These are phyloP conservation scores for Colinus virginianus DNA, from an alignment of 2,113 vertebrate genomes.

Conservation along the genomic window DNA sequence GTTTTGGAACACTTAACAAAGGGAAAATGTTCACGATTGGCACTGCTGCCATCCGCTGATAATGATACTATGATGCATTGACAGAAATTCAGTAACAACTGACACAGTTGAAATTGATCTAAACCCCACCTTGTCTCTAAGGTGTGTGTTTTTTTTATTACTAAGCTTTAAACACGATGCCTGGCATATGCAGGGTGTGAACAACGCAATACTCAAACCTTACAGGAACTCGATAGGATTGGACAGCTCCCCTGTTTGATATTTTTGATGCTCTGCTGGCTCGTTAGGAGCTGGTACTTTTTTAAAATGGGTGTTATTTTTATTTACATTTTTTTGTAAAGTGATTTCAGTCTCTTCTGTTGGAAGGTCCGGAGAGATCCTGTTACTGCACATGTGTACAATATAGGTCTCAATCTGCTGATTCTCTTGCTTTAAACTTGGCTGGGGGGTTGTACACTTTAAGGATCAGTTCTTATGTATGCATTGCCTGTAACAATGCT, in stretches of 20 bases:
- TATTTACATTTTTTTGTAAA: conserved; percentile 78
- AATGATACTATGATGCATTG: conserved; percentile 23
- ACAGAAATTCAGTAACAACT: conserved; percentile 57
- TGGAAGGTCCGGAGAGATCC: conserved; percentile 72
- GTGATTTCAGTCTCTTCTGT: conserved; percentile 76
- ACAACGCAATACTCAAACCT: conserved; percentile 41
- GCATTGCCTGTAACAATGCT: conserved; percentile 84
- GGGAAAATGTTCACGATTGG: conserved; percentile 67
- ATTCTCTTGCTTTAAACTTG: conserved; percentile 72
- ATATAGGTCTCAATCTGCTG: conserved; percentile 72
- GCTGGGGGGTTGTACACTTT: conserved; percentile 77
- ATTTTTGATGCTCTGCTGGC: conserved; percentile 58
- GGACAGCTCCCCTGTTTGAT: conserved; percentile 55
- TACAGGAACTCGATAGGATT: conserved; percentile 60
- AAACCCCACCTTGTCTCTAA: conserved; percentile 51
- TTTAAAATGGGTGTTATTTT: conserved; percentile 78
- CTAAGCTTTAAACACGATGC: conserved; percentile 71
- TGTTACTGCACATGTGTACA: conserved; percentile 77
- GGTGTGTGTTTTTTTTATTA: conserved; percentile 66
- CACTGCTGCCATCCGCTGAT: neutral
- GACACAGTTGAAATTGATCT: conserved; percentile 43
- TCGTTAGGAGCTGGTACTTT: conserved; percentile 73
- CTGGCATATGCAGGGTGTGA: conserved; percentile 63
- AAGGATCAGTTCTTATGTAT: conserved; percentile 75
- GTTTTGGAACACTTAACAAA: conserved; percentile 72